Base-by-base conservation (phyloP, 2,797 vertebrate genomes). In the Anguilla anguilla region DNA sequence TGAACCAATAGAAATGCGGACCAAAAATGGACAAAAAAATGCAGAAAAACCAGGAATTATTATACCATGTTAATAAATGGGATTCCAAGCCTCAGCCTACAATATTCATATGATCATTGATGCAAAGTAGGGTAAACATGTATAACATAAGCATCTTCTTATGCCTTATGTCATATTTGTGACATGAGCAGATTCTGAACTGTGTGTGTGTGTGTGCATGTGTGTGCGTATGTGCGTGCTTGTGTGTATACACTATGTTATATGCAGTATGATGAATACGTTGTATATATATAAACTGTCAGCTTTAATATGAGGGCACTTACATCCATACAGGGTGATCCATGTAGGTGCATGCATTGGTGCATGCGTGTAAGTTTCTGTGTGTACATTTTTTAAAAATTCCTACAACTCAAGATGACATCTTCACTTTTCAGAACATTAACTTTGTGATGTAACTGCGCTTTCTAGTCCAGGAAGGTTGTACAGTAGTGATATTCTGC, bases 401-500 rank as follows among this genome's bases (percentile, higher is more conserved):
- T 61, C 2, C 13, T 51, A 64, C 35, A 22, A 67, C 19, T 59
- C 10, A 25, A 87, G 86, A 31, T 87, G 35, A 59, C 43, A 81
- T 9, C 19, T 22, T 82, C 43, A 67, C n/a, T 95, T 96, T 93
- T 96, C 94, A 96, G 93, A 92, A 92, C 94, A 94, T 96, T 96
- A 95, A 92, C 91, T 90, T 88, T 95, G 91, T 95, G 95, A 96
- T 94, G 94, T 93, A 90, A 95, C 93, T 92, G 93, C 93, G 94
- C 90, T 90, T 89, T 92, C 89, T 92, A 93, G 93, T 92, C 93
- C 91, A 88, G 83, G 91, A 89, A 89, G 31, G 88, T 86, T 89
- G 90, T 51, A 25, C 46, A 49, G 46, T 82, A 51, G 79, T 39
- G 39, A 22, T 79, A 79, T 22, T 46, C 19, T 17, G 39, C 17